Percentiles rank a stretch among this genome's conserved stretches.
Conservation (phyloP, 2,797 vertebrate species). For the Pipistrellus nathusii region DNA sequence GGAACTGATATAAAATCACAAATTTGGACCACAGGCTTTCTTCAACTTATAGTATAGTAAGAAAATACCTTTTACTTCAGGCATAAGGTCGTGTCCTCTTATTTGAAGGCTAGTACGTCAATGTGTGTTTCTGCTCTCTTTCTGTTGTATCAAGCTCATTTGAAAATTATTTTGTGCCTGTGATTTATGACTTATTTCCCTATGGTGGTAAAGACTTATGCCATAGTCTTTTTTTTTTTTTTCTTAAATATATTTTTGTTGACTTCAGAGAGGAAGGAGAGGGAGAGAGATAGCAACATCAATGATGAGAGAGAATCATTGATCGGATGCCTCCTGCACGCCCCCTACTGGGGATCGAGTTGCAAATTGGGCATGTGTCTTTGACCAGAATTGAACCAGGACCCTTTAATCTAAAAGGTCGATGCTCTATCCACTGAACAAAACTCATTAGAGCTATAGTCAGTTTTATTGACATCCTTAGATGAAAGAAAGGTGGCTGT, state of each 20-base stretch:
- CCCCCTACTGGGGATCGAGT: neutral
- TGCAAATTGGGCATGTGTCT: neutral
- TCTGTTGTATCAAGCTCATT: slow-evolving; percentile 49
- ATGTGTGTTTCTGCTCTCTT: slow-evolving; percentile 7
- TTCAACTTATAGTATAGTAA: slow-evolving; percentile 42
- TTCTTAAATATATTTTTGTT: neutral
- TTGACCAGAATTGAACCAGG: neutral
- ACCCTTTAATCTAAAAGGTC: neutral
- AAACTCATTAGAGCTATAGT: neutral
- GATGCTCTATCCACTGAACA: neutral
- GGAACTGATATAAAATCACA: slow-evolving; percentile 65
- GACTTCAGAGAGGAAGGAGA: neutral
- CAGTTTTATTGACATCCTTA: slow-evolving; percentile 2
- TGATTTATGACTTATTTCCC: slow-evolving; percentile 1
- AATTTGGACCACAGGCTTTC: slow-evolving; percentile 55
- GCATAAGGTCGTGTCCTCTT: slow-evolving; percentile 1
- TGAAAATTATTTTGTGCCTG: slow-evolving; percentile 58
- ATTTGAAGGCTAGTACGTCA: slow-evolving; percentile 30
- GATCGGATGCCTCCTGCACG: neutral
- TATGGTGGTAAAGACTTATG: neutral
- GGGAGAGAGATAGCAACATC: neutral
- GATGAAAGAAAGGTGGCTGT: slow-evolving; percentile 35
- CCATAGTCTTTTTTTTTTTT: no score
- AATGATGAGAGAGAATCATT: neutral
- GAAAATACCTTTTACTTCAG: slow-evolving; percentile 27